These are phyloP conservation scores for Synanceia verrucosa DNA, from an alignment of 2,797 vertebrate genomes.

Conservation along the genomic window DNA sequence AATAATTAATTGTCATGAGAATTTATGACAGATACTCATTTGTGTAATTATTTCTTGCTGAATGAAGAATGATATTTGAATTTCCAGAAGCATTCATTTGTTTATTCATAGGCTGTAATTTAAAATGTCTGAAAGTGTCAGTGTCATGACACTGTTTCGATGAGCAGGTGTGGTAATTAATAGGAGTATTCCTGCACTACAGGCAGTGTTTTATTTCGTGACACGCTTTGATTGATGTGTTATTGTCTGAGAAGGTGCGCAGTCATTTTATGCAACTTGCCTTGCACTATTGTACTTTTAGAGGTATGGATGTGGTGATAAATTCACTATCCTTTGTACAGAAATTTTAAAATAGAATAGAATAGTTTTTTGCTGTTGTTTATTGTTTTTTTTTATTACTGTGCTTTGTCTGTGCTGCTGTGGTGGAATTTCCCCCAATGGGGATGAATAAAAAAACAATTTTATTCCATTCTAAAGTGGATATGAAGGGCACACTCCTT, in stretches of 20 bases:
- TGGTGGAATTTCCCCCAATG: too few species aligned
- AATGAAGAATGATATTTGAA: neutral
- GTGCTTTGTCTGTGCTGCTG: too few species aligned
- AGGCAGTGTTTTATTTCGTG: neutral
- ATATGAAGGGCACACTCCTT: neutral
- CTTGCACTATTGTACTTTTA: neutral
- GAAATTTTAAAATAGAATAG: too few species aligned
- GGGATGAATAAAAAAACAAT: too few species aligned
- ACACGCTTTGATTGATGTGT: neutral
- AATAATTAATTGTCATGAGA: neutral
- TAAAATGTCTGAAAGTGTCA: neutral
- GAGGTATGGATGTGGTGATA: too few species aligned
- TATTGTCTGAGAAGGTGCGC: neutral
- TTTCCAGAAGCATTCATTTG: neutral
- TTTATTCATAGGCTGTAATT: too few species aligned
- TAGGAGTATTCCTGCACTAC: neutral
- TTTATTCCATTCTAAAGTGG: too few species aligned
- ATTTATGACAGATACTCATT: neutral
- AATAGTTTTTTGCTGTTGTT: too few species aligned
- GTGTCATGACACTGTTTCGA: neutral
- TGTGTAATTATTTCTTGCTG: neutral
- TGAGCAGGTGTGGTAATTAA: constrained; percentile 1
- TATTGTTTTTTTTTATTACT: too few species aligned
- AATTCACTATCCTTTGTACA: too few species aligned
- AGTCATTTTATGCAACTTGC: neutral